These are phyloP conservation scores for Distichodus sexfasciatus DNA, from an alignment of 2,797 vertebrate species.

Conservation along the genomic window DNA sequence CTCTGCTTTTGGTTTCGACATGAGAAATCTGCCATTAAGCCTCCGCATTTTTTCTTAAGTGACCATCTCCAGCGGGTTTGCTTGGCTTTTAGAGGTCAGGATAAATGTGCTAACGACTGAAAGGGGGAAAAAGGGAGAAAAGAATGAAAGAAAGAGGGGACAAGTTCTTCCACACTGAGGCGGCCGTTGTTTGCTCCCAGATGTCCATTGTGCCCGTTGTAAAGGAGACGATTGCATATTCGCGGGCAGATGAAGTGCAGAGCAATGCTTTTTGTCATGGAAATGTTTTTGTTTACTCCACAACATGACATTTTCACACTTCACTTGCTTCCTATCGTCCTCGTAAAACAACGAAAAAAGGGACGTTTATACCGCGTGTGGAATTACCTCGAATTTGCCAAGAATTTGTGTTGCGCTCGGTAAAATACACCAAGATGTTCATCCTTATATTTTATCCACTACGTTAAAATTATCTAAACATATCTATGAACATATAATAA, in stretches of 20 bases:
- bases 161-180: constrained; percentile 20
- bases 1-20: too few relatives aligned
- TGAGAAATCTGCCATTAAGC: too few relatives aligned
- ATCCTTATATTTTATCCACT: too few relatives aligned
- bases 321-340: constrained; percentile 92
- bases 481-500: too few relatives aligned
- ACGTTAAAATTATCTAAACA: too few relatives aligned
- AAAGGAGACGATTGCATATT: constrained; percentile 84
- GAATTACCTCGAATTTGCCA: constrained; percentile 69
- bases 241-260: constrained; percentile 83
- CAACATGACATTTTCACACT: constrained; percentile 96
- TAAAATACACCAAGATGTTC: too few relatives aligned
- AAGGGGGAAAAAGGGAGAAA: background rate
- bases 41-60: too few relatives aligned
- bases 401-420: background rate
- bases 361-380: constrained; percentile 34
- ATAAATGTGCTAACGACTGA: background rate
- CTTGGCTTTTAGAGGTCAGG: too few relatives aligned
- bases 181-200: constrained; percentile 44
- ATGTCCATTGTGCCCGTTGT: constrained; percentile 73
- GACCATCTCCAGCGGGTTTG: too few relatives aligned
- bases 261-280: constrained; percentile 92
- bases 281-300: constrained; percentile 92
- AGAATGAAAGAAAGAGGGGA: constrained; percentile 1
- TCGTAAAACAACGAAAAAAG: background rate